Percentiles rank a stretch among this genome's conserved stretches.
Conservation (phyloP, 2,113 vertebrate species). For the Phasianus colchicus region DNA sequence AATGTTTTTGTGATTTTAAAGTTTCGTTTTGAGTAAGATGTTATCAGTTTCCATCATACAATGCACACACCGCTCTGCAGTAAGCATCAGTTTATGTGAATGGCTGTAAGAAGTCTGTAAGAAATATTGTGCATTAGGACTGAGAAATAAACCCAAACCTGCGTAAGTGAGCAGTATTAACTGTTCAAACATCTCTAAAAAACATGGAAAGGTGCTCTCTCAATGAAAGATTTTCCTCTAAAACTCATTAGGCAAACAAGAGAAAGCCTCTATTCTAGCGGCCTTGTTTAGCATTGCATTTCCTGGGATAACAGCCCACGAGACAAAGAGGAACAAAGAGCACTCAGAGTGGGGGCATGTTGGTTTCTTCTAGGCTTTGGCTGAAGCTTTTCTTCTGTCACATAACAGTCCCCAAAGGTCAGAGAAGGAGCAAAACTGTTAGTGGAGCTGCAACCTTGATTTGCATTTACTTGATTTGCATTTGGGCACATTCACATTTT, state of each 20-base stretch:
- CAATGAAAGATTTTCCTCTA: background rate
- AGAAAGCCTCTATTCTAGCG: background rate
- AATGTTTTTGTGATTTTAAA: background rate
- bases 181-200: background rate
- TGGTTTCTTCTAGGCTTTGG: conserved; percentile 21
- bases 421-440: background rate
- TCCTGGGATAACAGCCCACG: background rate
- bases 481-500: background rate
- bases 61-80: background rate
- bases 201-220: background rate
- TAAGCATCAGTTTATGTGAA: background rate
- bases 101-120: background rate
- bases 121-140: background rate
- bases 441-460: background rate
- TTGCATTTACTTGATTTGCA: background rate
- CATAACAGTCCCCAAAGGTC: background rate
- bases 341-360: conserved; percentile 13
- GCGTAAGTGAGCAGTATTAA: background rate
- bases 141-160: background rate
- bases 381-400: background rate
- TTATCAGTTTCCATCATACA: background rate
- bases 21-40: background rate
- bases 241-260: background rate
- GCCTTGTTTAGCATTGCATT: background rate
- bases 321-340: conserved; percentile 15